Conservation (phyloP, 2,888 invertebrate genomes). For the Ptychoptera contaminata region DNA sequence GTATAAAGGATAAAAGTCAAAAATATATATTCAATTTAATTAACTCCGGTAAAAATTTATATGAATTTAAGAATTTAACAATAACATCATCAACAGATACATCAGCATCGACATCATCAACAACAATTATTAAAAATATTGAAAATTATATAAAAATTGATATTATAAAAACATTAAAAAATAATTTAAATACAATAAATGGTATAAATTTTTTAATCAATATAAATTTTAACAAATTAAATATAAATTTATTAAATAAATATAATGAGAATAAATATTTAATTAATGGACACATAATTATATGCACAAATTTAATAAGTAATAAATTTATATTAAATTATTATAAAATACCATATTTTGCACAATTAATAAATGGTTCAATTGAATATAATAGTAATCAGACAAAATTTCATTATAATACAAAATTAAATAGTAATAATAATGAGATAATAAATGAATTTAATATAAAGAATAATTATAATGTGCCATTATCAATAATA, state of each 20-base stretch:
- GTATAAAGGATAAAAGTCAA: constrained; percentile 49
- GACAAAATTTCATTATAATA: constrained; percentile 19
- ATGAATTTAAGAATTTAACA: constrained; percentile 13
- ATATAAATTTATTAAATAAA: no score
- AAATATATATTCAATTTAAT: constrained; percentile 30
- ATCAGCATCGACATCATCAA: not conserved
- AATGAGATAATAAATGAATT: constrained; percentile 33
- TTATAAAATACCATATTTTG: constrained; percentile 37
- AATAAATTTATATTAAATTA: constrained; percentile 10
- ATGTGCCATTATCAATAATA: constrained; percentile 53
- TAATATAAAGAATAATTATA: constrained; percentile 54
- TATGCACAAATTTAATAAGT: no score
- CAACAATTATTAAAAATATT: not conserved
- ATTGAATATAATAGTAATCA: constrained; percentile 31
- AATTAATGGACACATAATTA: no score
- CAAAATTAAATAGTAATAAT: not conserved
- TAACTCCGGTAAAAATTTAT: constrained; percentile 14
- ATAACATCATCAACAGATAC: constrained; percentile 18
- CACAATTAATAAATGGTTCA: constrained; percentile 32
- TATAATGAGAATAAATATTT: no score
- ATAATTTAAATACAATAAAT: no score
- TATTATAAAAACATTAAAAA: no score
- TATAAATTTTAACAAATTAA: no score
- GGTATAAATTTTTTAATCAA: no score
- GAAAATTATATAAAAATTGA: not conserved